Conservation (phyloP, 2,797 vertebrate genomes). For the Melanotaenia pygmaea region DNA sequence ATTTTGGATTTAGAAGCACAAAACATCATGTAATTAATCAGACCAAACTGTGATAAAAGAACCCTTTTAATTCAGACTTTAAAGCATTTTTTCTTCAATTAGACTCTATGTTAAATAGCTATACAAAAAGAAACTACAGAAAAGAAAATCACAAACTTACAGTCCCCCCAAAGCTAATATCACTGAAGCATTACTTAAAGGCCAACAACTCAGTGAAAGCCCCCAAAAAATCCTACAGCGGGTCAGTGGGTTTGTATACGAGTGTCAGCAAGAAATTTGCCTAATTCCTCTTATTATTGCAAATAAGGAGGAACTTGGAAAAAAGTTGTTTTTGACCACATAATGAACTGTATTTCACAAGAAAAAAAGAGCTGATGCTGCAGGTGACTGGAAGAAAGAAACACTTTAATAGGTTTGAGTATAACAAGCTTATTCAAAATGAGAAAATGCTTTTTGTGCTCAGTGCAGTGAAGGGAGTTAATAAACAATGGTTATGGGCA, state of each 20-base stretch:
- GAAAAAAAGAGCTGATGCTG: constrained; percentile 54
- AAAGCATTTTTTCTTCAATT: background rate
- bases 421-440: constrained; percentile 37
- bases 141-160: background rate
- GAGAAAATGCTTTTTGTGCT: background rate
- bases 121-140: background rate
- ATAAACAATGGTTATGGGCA: no score
- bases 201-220: constrained; percentile 79
- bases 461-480: background rate
- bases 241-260: constrained; percentile 73
- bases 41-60: no score
- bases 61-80: no score
- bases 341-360: constrained; percentile 53
- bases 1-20: no score
- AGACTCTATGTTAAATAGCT: background rate
- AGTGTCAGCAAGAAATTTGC: constrained; percentile 44
- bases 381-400: constrained; percentile 5
- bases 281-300: constrained; percentile 59
- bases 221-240: constrained; percentile 70
- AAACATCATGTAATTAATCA: no score
- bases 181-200: background rate
- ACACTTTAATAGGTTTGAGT: constrained; percentile 21
- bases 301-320: constrained; percentile 43
- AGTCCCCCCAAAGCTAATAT: background rate
- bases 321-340: background rate